Evolutionary conservation across 2,888 invertebrate genomes (phyloP).

Genomic region (Macrosoma leucophasiata): DNA sequence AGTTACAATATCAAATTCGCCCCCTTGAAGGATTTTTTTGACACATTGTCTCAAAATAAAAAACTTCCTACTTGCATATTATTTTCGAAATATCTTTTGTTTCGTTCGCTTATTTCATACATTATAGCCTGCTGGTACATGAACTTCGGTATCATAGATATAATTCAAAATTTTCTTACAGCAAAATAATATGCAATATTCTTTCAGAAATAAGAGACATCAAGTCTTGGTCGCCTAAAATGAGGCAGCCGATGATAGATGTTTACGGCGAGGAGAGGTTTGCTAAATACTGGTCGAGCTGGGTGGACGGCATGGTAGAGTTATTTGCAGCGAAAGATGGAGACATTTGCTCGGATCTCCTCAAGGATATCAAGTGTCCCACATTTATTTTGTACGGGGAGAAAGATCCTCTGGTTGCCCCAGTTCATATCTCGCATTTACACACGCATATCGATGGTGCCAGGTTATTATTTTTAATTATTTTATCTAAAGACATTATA

Average conservation of each 20-base stretch:
- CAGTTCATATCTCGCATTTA: conserved; percentile 84
- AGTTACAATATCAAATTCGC: no score
- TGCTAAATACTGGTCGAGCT: conserved; percentile 80
- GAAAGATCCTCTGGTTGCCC: conserved; percentile 86
- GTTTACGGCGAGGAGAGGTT: conserved; percentile 85
- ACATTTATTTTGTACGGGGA: conserved; percentile 89
- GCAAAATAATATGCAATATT: no score
- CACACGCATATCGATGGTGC: conserved; percentile 79
- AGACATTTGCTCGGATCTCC: conserved; percentile 80
- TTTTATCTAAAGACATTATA: no score
- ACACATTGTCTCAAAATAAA: no score
- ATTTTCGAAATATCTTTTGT: no score
- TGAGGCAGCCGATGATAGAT: conserved; percentile 82
- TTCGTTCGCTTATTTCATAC: no score
- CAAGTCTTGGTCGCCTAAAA: conserved; percentile 85
- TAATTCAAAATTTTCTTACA: no score
- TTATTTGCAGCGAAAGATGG: conserved; percentile 79
- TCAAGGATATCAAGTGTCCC: conserved; percentile 81
- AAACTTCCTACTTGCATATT: no score
- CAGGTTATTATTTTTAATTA: conserved; percentile 71
- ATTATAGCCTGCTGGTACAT: no score
- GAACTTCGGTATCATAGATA: no score
- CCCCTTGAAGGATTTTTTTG: no score
- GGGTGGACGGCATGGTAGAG: conserved; percentile 79
- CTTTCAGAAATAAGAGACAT: conserved; percentile 82